These are phyloP conservation scores for Baryphthengus martii DNA, from an alignment of 2,113 vertebrate genomes.

Conservation along the genomic window DNA sequence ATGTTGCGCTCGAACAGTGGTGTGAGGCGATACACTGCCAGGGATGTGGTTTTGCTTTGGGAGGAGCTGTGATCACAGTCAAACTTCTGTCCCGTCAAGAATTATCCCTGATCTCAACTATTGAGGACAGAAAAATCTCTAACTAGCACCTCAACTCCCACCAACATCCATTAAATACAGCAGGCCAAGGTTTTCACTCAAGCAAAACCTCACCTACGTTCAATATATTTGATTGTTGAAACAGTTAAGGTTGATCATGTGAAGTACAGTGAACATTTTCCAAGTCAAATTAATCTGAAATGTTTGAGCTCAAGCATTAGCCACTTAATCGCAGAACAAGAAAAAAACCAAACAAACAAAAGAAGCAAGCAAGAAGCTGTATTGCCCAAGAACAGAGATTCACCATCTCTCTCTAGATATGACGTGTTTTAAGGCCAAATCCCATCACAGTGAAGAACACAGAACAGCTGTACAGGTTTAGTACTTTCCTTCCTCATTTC, in stretches of 20 bases:
- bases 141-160: too few species aligned
- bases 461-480: rapidly evolving
- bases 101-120: neutral
- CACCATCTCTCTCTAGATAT: neutral
- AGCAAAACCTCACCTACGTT: rapidly evolving
- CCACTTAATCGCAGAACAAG: neutral
- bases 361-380: neutral
- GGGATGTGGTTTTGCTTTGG: neutral
- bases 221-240: neutral
- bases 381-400: neutral
- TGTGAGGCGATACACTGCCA: rapidly evolving
- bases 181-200: neutral
- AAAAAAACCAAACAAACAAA: neutral
- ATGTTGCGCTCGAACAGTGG: rapidly evolving
- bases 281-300: neutral
- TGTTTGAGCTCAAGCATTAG: neutral
- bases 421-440: neutral
- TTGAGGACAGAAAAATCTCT: neutral
- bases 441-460: neutral
- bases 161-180: neutral
- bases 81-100: neutral
- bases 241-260: neutral
- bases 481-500: neutral
- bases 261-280: neutral
- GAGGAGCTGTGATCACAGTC: neutral